These are phyloP conservation scores for Platypus cylindrus DNA, from an alignment of 2,888 invertebrate genomes.

Conservation along the genomic window DNA sequence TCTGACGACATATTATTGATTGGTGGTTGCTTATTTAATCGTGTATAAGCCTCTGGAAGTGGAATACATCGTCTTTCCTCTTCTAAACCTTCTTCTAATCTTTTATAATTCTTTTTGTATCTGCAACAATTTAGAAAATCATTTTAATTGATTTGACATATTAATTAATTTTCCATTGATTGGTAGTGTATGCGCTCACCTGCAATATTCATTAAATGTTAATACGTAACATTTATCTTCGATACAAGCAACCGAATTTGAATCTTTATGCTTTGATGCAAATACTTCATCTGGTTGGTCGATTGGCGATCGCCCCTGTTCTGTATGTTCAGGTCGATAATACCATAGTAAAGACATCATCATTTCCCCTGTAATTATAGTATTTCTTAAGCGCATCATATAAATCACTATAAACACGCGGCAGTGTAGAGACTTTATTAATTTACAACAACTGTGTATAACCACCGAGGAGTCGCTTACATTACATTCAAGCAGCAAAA, in stretches of 20 bases:
- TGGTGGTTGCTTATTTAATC: constrained; percentile 47
- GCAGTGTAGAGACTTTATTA: too few species aligned
- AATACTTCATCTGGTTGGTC: constrained; percentile 88
- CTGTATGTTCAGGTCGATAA: constrained; percentile 94
- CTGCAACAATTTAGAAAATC: constrained; percentile 37
- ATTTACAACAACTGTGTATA: too few species aligned
- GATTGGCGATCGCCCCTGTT: constrained; percentile 65
- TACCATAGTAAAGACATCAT: constrained; percentile 96
- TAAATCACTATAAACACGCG: too few species aligned
- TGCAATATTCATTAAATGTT: constrained; percentile 92
- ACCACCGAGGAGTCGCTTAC: too few species aligned
- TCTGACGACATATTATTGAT: constrained; percentile 57
- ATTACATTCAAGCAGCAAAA: too few species aligned
- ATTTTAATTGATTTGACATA: neutral
- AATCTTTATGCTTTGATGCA: constrained; percentile 89
- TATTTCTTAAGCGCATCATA: too few species aligned
- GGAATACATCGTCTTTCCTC: constrained; percentile 65
- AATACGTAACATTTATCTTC: constrained; percentile 96
- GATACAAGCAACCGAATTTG: constrained; percentile 92
- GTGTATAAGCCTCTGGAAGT: constrained; percentile 46
- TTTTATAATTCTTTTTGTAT: constrained; percentile 70
- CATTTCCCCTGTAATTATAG: constrained; percentile 65
- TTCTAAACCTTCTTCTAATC: constrained; percentile 63
- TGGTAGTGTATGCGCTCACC: constrained; percentile 41
- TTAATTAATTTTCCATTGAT: neutral